Evolutionary conservation across 1,140 invertebrate species (phyloP).

Genomic region (Chironomus striatipennis): DNA sequence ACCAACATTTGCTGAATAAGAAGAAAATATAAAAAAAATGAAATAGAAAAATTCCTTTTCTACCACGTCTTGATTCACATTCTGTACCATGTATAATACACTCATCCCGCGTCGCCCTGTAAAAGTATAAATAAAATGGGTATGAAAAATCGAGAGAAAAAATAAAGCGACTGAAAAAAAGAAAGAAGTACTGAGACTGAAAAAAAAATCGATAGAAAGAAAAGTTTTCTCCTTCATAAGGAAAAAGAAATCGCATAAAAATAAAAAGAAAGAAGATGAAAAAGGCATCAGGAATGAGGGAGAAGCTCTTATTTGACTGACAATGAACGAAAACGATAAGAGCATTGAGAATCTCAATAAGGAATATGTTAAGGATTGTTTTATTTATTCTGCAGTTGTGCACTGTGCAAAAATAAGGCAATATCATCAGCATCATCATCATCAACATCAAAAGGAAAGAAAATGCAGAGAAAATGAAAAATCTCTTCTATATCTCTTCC

Average conservation of each 20-base stretch:
- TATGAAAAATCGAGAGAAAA: too few species aligned
- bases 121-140: slow-evolving; percentile 9
- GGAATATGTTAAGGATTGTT: slow-evolving; percentile 20
- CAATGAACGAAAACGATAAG: neutral
- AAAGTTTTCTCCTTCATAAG: neutral
- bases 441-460: neutral
- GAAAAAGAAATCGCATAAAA: neutral
- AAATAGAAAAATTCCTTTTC: neutral
- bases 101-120: neutral
- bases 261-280: too few species aligned
- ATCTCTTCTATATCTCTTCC: too few species aligned
- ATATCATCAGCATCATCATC: neutral
- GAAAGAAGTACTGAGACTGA: slow-evolving; percentile 5
- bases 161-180: too few species aligned
- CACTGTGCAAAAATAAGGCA: slow-evolving; percentile 7
- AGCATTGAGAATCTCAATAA: slow-evolving; percentile 12
- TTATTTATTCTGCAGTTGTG: slow-evolving; percentile 19
- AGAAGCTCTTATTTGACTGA: slow-evolving; percentile 11
- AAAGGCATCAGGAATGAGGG: too few species aligned
- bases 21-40: too few species aligned
- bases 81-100: neutral
- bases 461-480: neutral
- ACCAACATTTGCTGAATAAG: slow-evolving; percentile 17
- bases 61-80: neutral
- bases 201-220: neutral